Evolutionary conservation across 1,140 invertebrate genomes (phyloP).

Genomic region (Brachionus manjavacas): DNA sequence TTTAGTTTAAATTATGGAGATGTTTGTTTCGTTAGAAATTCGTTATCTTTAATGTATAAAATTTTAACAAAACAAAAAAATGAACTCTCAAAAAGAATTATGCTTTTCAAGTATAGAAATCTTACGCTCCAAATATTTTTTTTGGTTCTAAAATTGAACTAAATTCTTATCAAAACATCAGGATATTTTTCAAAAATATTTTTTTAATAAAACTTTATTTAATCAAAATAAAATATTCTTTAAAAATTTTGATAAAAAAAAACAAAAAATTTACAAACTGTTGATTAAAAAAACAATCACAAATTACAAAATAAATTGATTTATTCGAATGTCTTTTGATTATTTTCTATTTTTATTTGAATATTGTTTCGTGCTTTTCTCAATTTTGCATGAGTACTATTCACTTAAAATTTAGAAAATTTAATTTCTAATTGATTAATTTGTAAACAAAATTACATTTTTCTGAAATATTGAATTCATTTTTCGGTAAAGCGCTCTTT

Average conservation of each 20-base stretch:
- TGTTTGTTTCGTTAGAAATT: too few relatives aligned
- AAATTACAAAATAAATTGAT: not conserved
- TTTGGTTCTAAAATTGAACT: too few relatives aligned
- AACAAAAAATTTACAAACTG: not conserved
- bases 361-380: slow-evolving; percentile 21
- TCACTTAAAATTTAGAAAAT: not conserved
- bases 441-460: slow-evolving; percentile 19
- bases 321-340: not conserved
- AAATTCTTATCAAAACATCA: too few relatives aligned
- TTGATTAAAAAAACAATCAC: not conserved
- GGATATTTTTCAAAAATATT: too few relatives aligned
- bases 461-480: not conserved
- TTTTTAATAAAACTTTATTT: too few relatives aligned
- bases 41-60: too few relatives aligned
- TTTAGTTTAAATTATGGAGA: too few relatives aligned
- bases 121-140: too few relatives aligned
- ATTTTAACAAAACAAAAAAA: too few relatives aligned
- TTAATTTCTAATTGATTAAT: not conserved
- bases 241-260: too few relatives aligned
- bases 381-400: not conserved
- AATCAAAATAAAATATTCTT: not conserved
- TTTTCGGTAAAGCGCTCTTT: not conserved
- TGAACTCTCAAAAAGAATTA: too few relatives aligned
- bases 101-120: too few relatives aligned
- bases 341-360: slow-evolving; percentile 13